Percentiles rank a stretch among this genome's conserved stretches.
Conservation (phyloP, 2,888 invertebrate species). For the Cheilosia vernalis region DNA sequence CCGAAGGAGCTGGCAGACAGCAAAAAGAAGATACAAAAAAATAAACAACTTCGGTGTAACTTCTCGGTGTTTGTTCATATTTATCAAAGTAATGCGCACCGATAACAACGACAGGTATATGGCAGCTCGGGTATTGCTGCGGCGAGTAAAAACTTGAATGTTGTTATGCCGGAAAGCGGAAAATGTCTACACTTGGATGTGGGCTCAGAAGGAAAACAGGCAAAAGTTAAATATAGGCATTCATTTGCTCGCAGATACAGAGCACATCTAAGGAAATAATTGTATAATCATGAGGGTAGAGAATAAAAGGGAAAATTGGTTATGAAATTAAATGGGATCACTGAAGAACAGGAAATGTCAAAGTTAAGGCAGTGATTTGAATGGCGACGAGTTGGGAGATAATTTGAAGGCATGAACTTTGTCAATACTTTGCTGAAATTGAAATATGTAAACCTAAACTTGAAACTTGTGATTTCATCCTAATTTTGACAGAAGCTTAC, state of each 20-base stretch:
- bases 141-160: slow-evolving; percentile 44
- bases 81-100: slow-evolving; percentile 60
- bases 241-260: slow-evolving; percentile 1
- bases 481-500: too few species aligned
- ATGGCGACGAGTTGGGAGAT: too few species aligned
- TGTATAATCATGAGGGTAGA: not conserved
- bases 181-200: slow-evolving; percentile 25
- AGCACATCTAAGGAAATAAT: not conserved
- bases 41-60: slow-evolving; percentile 47
- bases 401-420: too few species aligned
- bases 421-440: too few species aligned
- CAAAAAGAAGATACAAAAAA: slow-evolving; percentile 3
- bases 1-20: not conserved
- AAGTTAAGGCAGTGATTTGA: too few species aligned
- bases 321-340: slow-evolving; percentile 2
- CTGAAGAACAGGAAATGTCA: too few species aligned
- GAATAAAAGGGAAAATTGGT: slow-evolving; percentile 8
- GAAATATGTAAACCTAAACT: too few species aligned
- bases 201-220: slow-evolving; percentile 11
- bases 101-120: slow-evolving; percentile 51
- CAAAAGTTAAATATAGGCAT: slow-evolving; percentile 18
- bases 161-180: not conserved
- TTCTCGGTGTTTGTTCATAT: slow-evolving; percentile 61
- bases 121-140: slow-evolving; percentile 1
- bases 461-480: too few species aligned